Evolutionary conservation across 92 coral and sea anemone genomes (phyloP).

Genomic region (Porites cylindrica): DNA sequence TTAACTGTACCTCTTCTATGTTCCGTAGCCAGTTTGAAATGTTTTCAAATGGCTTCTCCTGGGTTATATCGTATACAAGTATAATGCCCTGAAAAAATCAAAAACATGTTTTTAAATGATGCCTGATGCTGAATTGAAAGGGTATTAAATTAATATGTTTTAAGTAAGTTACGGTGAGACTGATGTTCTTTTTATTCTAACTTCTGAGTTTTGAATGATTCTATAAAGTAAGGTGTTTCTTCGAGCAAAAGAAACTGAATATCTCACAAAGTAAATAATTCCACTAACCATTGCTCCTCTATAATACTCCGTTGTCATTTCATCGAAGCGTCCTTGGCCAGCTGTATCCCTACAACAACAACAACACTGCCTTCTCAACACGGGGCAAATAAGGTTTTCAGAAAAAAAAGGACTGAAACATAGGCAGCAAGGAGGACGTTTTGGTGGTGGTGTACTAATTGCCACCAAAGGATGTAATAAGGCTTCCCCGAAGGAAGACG

Average conservation of each 20-base stretch:
- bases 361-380: not conserved
- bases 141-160: too few species aligned
- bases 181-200: too few species aligned
- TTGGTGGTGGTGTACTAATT: constrained; percentile 54
- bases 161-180: too few species aligned
- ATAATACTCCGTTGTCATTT: constrained; percentile 96
- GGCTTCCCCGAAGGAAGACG: constrained; percentile 50
- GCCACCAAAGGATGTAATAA: constrained; percentile 33
- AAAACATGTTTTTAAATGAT: too few species aligned
- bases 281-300: constrained; percentile 96
- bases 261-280: not conserved
- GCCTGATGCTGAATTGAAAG: too few species aligned
- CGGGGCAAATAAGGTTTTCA: too few species aligned
- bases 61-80: constrained; percentile 98
- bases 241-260: too few species aligned
- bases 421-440: constrained; percentile 40
- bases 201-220: not conserved
- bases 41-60: constrained; percentile 98
- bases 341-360: constrained; percentile 91
- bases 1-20: constrained; percentile 87
- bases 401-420: not conserved
- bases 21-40: constrained; percentile 97
- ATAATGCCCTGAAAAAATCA: constrained; percentile 80
- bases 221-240: too few species aligned
- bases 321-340: constrained; percentile 96